Conservation (phyloP, 2,113 vertebrate species). For the Noctilio leporinus region DNA sequence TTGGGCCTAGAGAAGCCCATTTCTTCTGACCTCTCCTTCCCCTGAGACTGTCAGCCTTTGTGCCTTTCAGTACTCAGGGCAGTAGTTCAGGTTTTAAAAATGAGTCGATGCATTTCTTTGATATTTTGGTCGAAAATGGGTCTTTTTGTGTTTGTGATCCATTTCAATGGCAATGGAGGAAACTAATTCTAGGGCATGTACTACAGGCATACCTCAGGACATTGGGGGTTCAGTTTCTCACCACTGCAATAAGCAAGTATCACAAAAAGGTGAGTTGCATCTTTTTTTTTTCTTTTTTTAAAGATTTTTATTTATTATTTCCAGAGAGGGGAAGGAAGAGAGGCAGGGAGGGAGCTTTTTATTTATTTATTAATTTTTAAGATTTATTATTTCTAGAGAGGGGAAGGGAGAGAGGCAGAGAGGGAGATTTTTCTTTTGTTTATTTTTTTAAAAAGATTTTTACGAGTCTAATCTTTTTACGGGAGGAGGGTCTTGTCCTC, state of each 20-base stretch:
- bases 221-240: background rate
- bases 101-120: background rate
- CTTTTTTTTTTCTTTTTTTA: too few species aligned
- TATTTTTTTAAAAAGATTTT: too few species aligned
- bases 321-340: too few species aligned
- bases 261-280: background rate
- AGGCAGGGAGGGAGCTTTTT: too few species aligned
- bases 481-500: background rate
- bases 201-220: background rate
- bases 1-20: background rate
- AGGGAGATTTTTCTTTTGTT: too few species aligned
- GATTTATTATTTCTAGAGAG: too few species aligned
- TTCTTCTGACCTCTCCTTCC: background rate
- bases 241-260: background rate
- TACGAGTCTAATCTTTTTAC: too few species aligned
- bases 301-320: too few species aligned
- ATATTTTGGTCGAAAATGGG: background rate
- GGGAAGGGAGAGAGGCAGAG: too few species aligned
- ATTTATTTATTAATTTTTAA: too few species aligned
- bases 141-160: background rate
- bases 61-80: background rate
- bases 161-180: background rate
- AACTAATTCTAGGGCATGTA: background rate
- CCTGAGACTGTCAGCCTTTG: background rate
- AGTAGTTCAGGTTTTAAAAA: background rate